phyloP scores from a whole-genome alignment of 2,797 vertebrate species.

The Pseudomugil gertrudae region DNA sequence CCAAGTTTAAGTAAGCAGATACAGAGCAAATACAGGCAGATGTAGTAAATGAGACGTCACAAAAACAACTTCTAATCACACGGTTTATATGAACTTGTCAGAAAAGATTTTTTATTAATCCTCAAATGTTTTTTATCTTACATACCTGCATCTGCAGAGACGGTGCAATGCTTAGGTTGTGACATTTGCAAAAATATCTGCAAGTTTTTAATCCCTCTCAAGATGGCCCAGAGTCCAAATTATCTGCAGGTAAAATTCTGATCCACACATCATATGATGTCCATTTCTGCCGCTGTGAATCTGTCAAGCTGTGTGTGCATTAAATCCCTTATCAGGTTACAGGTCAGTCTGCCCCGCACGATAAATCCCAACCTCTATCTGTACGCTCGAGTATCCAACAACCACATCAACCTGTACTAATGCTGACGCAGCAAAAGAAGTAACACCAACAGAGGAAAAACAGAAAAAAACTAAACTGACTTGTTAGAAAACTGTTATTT shows the following conservation, averaged over 20 bases:
- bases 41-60: neutral
- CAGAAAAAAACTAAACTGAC: neutral
- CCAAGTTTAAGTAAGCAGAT: conserved; percentile 3
- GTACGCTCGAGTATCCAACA: conserved; percentile 4
- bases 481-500: neutral
- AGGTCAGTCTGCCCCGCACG: conserved; percentile 2
- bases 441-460: neutral
- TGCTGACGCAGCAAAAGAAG: conserved; percentile 1
- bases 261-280: neutral
- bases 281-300: conserved; percentile 1
- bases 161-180: neutral
- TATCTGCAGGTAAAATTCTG: neutral
- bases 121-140: neutral
- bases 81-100: neutral
- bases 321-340: conserved; percentile 6
- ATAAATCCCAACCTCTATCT: conserved; percentile 5
- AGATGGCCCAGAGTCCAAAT: neutral
- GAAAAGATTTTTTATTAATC: neutral
- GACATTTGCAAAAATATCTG: neutral
- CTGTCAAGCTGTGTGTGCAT: conserved; percentile 7
- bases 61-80: neutral
- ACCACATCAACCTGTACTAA: conserved; percentile 6
- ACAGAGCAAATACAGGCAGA: neutral
- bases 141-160: neutral
- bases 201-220: neutral